Conservation (phyloP, 2,113 vertebrate genomes). For the Indri indri region DNA sequence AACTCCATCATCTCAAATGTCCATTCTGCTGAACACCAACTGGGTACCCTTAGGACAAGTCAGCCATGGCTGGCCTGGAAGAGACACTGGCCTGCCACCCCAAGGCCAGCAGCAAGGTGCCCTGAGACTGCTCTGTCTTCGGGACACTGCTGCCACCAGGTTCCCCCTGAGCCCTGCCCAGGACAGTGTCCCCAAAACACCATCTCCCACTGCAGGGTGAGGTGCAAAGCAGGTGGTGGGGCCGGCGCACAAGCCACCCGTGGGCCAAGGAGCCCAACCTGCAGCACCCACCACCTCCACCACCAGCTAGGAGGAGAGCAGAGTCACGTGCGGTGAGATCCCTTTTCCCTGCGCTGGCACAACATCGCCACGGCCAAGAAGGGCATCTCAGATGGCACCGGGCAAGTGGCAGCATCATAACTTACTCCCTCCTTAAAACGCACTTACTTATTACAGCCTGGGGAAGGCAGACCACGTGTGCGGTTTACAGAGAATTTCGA, state of each 20-base stretch:
- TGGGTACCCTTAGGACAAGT: not conserved
- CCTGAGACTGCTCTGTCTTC: not conserved
- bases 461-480: conserved; percentile 59
- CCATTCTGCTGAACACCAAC: not conserved
- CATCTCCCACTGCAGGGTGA: not conserved
- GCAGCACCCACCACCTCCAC: not conserved
- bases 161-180: not conserved
- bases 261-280: not conserved
- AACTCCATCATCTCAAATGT: not conserved
- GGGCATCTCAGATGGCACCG: not conserved
- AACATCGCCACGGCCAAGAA: fast-evolving
- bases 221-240: fast-evolving
- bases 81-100: not conserved
- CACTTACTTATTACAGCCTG: not conserved
- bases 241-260: not conserved
- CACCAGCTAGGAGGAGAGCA: fast-evolving
- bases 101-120: not conserved
- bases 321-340: fast-evolving
- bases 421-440: not conserved
- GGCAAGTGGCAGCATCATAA: not conserved
- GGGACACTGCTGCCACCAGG: not conserved
- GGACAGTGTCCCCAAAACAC: not conserved
- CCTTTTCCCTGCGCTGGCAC: not conserved
- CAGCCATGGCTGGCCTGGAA: no score
- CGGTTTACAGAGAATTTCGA: not conserved